Evolutionary conservation across 37 sponge, comb jelly and placozoan genomes (phyloP), one percentile per base, ranked within the genome.

Genomic region (Tethya wilhelma): DNA sequence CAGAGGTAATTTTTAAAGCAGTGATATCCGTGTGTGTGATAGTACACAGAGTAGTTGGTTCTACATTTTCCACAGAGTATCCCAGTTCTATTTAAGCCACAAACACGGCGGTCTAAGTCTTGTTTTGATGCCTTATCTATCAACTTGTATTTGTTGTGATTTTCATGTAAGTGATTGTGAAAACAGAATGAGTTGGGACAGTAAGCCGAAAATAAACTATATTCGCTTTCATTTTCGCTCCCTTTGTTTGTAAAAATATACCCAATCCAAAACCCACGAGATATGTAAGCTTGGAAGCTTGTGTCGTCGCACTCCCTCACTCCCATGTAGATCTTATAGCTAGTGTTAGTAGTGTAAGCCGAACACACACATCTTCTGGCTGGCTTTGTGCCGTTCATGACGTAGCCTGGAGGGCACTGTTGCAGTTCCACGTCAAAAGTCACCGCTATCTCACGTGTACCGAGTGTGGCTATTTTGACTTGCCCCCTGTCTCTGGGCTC

Each of bases 401-500:
- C 28, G 44, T 43, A 69, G 23, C 70, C 70, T 38, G 70, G 70
- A 7, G 70, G 70, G 9, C 70, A 69, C 9, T 39, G 70, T 12
- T 69, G 70, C 44, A 43, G 4, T 2, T 4, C 20, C 19, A 42
- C n/a, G 19, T 6, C 44, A 39, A 69, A n/a, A 22, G 70, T 17
- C 2, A 42, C 44, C 19, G 23, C 19, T 40, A 69, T 40, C 3
- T 69, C 42, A 29, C n/a, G 70, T 41, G 7, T 33, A 32, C 34
- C 34, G 17, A 1, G 2, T 64, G 5, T 31, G 4, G 66, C 7
- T 19, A 64, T 31, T 5, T 4, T 2, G 4, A 64, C 2, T 1
- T 2, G 2, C 2, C 66, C 66, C 7, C 1, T 64, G 7, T 32
- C 36, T 30, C 36, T 7, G 19, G 66, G 66, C 26, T 64, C 32